Conservation (phyloP, 2,113 vertebrate genomes). For the Sporophila hypoxantha region DNA sequence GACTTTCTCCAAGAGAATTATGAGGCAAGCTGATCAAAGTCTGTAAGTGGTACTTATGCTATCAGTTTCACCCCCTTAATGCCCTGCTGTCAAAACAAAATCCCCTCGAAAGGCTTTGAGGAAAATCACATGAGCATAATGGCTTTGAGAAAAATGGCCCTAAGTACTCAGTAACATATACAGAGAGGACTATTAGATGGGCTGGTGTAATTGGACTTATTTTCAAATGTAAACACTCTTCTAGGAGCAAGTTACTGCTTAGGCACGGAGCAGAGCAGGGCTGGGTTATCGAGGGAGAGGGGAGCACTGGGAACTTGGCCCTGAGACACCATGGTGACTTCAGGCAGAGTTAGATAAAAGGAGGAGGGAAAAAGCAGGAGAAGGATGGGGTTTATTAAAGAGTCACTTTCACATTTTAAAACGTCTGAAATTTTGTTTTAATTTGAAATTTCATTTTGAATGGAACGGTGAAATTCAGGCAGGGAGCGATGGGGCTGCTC, state of each 20-base stretch:
- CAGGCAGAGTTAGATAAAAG: not conserved
- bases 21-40: conserved; percentile 80
- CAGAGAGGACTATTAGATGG: conserved; percentile 78
- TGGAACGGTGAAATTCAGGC: not conserved
- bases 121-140: conserved; percentile 75
- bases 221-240: conserved; percentile 76
- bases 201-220: conserved; percentile 73
- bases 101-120: conserved; percentile 79
- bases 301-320: not conserved
- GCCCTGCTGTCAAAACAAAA: conserved; percentile 85
- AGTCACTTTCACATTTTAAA: not conserved
- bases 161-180: conserved; percentile 80
- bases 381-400: not conserved
- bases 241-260: conserved; percentile 66
- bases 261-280: not conserved
- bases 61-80: conserved; percentile 84
- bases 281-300: not conserved
- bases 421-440: not conserved
- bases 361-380: not conserved
- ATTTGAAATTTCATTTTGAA: no score
- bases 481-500: not conserved
- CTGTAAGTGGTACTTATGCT: conserved; percentile 78
- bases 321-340: not conserved
- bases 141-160: conserved; percentile 66
- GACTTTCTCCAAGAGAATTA: conserved; percentile 78